Percentiles rank a stretch among this genome's conserved stretches.
Evolutionary conservation across 2,113 vertebrate genomes (phyloP).

Genomic region (Solea solea): DNA sequence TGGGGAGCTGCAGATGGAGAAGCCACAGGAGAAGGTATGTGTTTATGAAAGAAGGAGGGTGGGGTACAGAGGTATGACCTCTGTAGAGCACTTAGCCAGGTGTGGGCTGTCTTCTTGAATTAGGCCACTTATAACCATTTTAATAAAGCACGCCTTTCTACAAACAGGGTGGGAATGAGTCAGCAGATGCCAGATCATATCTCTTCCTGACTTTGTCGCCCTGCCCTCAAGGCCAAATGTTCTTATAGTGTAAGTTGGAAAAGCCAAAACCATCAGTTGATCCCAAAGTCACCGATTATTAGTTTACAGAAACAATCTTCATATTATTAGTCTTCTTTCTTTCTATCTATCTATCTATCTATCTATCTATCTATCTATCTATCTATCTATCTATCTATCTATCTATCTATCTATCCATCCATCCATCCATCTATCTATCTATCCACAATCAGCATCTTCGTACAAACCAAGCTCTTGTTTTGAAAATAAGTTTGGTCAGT

Average conservation of each 20-base stretch:
- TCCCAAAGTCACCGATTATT: neutral
- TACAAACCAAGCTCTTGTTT: too few species aligned
- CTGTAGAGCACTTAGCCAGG: conserved; percentile 42
- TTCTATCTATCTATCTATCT: too few species aligned
- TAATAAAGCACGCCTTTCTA: conserved; percentile 11
- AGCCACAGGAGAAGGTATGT: conserved; percentile 54
- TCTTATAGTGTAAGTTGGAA: neutral
- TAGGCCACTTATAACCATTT: conserved; percentile 22
- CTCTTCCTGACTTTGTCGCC: conserved; percentile 4
- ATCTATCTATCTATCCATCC: too few species aligned
- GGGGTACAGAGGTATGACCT: conserved; percentile 48
- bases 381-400: too few species aligned
- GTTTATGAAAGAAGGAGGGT: conserved; percentile 25
- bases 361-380: too few species aligned
- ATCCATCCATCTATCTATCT: too few species aligned
- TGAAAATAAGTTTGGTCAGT: too few species aligned
- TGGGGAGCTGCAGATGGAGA: conserved; percentile 52
- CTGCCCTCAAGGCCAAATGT: conserved; percentile 11
- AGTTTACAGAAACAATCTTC: too few species aligned
- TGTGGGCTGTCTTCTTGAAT: conserved; percentile 57
- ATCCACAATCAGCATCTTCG: too few species aligned
- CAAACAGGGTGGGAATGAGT: conserved; percentile 15
- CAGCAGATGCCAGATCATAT: conserved; percentile 18
- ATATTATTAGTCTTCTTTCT: too few species aligned
- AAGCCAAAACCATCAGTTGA: neutral